Evolutionary conservation across 37 sponge, comb jelly and placozoan genomes (phyloP), one percentile per base, ranked within the genome.

Genomic region (Axinella damicornis): DNA sequence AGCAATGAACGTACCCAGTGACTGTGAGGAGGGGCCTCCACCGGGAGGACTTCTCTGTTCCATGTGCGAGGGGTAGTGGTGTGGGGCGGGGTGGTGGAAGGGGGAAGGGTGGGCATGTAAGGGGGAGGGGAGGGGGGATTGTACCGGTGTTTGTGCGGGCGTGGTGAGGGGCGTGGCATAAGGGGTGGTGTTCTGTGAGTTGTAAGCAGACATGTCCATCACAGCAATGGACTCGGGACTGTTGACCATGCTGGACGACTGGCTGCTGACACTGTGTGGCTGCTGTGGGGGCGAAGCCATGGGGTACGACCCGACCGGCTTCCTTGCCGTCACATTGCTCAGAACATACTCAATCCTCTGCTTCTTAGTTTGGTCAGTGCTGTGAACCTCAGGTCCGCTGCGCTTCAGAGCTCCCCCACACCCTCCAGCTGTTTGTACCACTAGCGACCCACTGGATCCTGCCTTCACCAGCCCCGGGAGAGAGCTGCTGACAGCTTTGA

Each of bases 101-200:
- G 46, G 63, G 28, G 19, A 46, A 16, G 46, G 33, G 59, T 31
- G 63, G 0, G 77, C 61, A 31, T 36, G 72, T 25, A 46, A 35
- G 33, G 85, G 85, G 27, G 74, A 85, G 19, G 90, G 91, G 1
- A 75, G 78, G 2, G 94, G 94, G 6, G 91, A 94, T 54, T 86
- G 94, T 19, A 73, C 71, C 5, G 89, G 85, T 24, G 88, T 77
- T 5, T 74, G 85, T 1, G 59, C 64, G 18, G 93, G 88, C 22
- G 88, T 81, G 21, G 34, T 73, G 32, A 66, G 68, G 13, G 92
- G 92, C 6, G 89, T 84, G 33, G 41, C 88, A 74, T 87, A 87
- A 14, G 94, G 84, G 9, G 90, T 89, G 57, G 53, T 77, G 53
- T 75, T 84, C 36, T 73, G 58, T 18, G 88, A 80, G 28, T 70